Evolutionary conservation across 1,140 invertebrate species (phyloP).

Genomic region (Xylocopa sonorina): DNA sequence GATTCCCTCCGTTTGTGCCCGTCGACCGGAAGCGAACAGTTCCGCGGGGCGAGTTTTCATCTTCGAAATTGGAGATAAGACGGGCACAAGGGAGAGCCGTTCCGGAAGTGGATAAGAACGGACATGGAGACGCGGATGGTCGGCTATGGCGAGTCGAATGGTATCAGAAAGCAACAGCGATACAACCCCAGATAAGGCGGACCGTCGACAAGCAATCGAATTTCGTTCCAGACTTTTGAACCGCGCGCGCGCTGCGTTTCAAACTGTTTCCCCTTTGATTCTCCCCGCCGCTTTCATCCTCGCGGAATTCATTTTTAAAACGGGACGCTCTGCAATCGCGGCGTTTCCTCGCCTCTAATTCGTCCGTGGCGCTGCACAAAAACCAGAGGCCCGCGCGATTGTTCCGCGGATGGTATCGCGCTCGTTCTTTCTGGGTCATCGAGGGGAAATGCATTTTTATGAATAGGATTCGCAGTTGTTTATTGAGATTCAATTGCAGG

Average conservation of each 20-base stretch:
- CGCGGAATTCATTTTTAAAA: background rate
- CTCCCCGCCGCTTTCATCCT: background rate
- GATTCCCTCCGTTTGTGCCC: background rate
- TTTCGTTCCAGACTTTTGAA: constrained; percentile 15
- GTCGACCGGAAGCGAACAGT: constrained; percentile 8
- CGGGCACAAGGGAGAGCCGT: background rate
- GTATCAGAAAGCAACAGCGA: background rate
- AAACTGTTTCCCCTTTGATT: background rate
- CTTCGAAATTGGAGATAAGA: constrained; percentile 25
- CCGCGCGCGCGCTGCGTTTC: too few relatives aligned
- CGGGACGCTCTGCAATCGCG: background rate
- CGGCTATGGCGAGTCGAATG: constrained; percentile 7
- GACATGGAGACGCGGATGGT: constrained; percentile 16
- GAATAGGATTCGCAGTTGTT: too few relatives aligned
- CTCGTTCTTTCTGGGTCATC: too few relatives aligned
- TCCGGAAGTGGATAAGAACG: constrained; percentile 14
- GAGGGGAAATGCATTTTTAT: too few relatives aligned
- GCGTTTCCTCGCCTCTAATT: too few relatives aligned
- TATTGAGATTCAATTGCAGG: too few relatives aligned
- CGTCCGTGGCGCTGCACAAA: too few relatives aligned
- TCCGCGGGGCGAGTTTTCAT: constrained; percentile 6
- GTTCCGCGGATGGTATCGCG: too few relatives aligned
- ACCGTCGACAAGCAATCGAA: constrained; percentile 26
- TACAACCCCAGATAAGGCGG: too few relatives aligned
- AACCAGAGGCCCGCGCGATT: too few relatives aligned